A percentile compares a stretch with the other conserved stretches of the same genome.
phyloP scores from a whole-genome alignment of 2,113 vertebrate species.

The Erpornis zantholeuca region DNA sequence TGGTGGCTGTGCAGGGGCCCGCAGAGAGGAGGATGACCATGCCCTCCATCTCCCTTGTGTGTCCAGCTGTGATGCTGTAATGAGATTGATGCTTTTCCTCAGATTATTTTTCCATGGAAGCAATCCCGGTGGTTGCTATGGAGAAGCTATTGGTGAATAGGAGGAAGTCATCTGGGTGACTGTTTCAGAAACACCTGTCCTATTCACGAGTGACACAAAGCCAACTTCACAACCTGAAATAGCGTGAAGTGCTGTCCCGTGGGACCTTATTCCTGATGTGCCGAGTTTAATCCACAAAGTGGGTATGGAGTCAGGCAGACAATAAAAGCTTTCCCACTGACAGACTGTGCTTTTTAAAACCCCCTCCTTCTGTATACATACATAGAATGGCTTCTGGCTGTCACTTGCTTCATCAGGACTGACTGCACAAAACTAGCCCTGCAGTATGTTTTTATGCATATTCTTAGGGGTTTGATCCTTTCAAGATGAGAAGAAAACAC shows the following conservation, averaged over 20 bases:
- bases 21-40: not conserved
- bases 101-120: slow-evolving; percentile 14
- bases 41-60: not conserved
- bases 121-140: not conserved
- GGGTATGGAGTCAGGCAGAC: not conserved
- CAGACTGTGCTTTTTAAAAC: not conserved
- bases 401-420: not conserved
- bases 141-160: not conserved
- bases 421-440: not conserved
- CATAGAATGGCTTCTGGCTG: not conserved
- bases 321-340: not conserved
- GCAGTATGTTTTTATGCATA: not conserved
- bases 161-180: slow-evolving; percentile 18
- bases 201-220: slow-evolving; percentile 3
- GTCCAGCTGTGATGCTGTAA: not conserved
- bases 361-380: not conserved
- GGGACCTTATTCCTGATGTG: not conserved
- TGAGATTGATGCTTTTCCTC: slow-evolving; percentile 37
- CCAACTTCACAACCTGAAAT: slow-evolving; percentile 24
- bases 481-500: not conserved
- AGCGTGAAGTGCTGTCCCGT: not conserved
- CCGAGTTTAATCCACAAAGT: not conserved
- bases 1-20: not conserved
- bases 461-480: not conserved
- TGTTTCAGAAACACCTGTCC: slow-evolving; percentile 25